Evolutionary conservation across 2,888 invertebrate species (phyloP), one percentile per base, ranked within the genome.

Genomic region (Xanthia icteritia): DNA sequence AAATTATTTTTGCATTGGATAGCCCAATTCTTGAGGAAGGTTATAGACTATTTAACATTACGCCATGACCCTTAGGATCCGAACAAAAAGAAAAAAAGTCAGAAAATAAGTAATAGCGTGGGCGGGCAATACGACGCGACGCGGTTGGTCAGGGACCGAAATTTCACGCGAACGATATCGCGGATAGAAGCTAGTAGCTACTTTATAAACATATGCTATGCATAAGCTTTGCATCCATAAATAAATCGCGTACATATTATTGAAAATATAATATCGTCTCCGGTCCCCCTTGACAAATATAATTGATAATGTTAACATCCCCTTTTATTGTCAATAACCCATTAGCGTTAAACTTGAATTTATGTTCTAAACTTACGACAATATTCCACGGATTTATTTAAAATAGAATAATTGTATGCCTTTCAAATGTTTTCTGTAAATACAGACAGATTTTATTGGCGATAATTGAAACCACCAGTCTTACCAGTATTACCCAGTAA

Each of bases 271-370:
- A 74, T 27, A 82, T 76, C 70, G 80, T 79, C 71, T 67, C 51
- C 54, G 45, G 71, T 83, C 82, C 79, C 83, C 61, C 81, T n/a
- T 85, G 86, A 86, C 89, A 83, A 81, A 75, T 27, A 77, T 91
- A 91, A 93, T 92, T 90, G 90, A 93, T 93, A 91, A 92, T 92
- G 89, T 92, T 88, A 89, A 89, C 89, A 89, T 89, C 83, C 90
- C 89, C 90, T 90, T 91, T 92, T 92, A 91, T 86, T 84, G 77
- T 79, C 61, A 64, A 67, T 67, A 77, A 80, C 82, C 78, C 76
- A 85, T 89, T 86, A 75, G 82, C 87, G 88, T 89, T 86, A 81
- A 83, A 86, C 86, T 90, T 83, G 63, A 84, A 90, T 90, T 87
- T 87, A 85, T 85, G 72, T 75, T 82, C 66, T 45, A 73, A 75